A percentile compares a stretch with the other conserved stretches of the same genome.
Conservation (phyloP, 2,797 vertebrate species). For the Pangasius larnaudii region DNA sequence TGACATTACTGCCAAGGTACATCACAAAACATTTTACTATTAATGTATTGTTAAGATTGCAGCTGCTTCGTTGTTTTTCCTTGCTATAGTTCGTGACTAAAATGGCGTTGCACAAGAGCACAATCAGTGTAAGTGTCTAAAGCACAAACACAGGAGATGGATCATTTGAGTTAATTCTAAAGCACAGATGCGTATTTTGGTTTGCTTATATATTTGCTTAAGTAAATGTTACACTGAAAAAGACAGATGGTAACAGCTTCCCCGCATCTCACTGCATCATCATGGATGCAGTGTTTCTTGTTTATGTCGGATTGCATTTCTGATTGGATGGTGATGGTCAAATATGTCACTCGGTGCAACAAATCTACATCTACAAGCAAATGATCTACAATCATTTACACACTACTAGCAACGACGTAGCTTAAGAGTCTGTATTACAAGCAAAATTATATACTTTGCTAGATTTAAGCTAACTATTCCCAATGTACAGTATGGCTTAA, state of each 20-base stretch:
- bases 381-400: neutral
- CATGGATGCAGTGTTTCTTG: no score
- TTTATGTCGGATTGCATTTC: no score
- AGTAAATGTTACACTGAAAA: no score
- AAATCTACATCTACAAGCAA: no score
- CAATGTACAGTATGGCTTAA: neutral
- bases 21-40: neutral
- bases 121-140: neutral
- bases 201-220: no score
- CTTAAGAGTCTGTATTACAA: neutral
- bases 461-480: no score
- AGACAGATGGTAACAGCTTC: no score
- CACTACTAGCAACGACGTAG: neutral
- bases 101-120: neutral
- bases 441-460: neutral
- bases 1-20: neutral
- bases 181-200: no score
- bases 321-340: no score
- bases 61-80: neutral
- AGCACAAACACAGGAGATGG: neutral
- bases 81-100: neutral
- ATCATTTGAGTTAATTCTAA: no score
- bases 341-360: no score
- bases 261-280: no score
- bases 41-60: neutral